Evolutionary conservation across 2,797 vertebrate genomes (phyloP), one percentile per base, ranked within the genome.

Genomic region (Delichon dasypus): DNA sequence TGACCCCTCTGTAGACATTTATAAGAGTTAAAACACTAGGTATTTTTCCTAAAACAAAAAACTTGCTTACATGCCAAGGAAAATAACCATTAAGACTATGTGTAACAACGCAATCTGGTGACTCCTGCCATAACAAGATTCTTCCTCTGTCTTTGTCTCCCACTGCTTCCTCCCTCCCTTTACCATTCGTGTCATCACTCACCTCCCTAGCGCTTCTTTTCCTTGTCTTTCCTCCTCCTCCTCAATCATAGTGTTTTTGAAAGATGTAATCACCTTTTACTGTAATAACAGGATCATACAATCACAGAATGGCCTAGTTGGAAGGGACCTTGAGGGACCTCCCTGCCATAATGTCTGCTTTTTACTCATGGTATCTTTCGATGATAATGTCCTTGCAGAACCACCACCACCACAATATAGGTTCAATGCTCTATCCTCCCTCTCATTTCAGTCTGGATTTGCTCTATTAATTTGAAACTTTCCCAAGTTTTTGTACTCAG

Each of bases 71-170:
- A 30, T 58, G 81, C 90, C 94, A 95, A 94, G 47, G 18, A 85
- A 96, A 95, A 90, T 77, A 93, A 94, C 76, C 32, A 94, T 85
- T 89, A 89, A 75, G 87, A 54, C 26, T 80, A 45, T 2, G 2
- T 66, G 55, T 92, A 94, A 91, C 76, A 85, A 96, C 95, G 89
- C 79, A 76, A 95, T 84, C 90, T 94, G 90, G 78, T 93, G 93
- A 94, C 72, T 95, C 50, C 32, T 85, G 62, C 61, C 66, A 78
- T 66, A 78, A 81, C 61, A 91, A 94, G 58, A 7, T 88, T 89
- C 86, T 48, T 77, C 19, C 13, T 72, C 38, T 80, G n/a, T 50
- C 42, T 92, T 79, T 83, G 38, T 93, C 74, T 68, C 54, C 58
- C 45, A 29, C 18, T 89, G 16, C 34, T 76, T 87, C 10, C 27